phyloP scores from a whole-genome alignment of 2,113 vertebrate genomes.

The Dipodomys merriami region DNA sequence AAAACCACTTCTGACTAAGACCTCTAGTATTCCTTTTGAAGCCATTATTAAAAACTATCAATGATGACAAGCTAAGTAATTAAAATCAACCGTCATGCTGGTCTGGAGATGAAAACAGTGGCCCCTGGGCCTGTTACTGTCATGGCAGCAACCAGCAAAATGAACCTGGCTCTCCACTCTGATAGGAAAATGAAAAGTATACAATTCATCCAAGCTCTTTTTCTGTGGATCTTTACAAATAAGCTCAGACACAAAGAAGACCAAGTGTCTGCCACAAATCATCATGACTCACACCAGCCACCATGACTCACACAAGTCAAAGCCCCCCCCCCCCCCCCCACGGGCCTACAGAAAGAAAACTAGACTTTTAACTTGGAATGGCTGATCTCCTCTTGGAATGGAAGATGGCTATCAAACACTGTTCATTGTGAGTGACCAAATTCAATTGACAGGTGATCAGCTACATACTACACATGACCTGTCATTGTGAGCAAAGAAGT shows the following conservation, averaged over 20 bases:
- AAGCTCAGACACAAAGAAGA: background rate
- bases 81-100: background rate
- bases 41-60: background rate
- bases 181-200: background rate
- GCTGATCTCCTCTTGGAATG: background rate
- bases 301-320: background rate
- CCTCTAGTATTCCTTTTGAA: background rate
- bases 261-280: background rate
- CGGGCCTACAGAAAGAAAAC: background rate
- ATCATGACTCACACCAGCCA: no score
- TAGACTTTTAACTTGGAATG: rapidly evolving
- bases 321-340: rapidly evolving
- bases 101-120: background rate
- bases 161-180: background rate
- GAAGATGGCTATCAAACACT: background rate
- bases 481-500: no score
- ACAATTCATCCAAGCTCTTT: rapidly evolving
- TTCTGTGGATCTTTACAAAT: background rate
- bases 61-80: background rate
- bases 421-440: no score
- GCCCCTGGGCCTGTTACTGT: background rate
- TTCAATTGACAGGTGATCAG: rapidly evolving
- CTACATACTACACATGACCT: no score
- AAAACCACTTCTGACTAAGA: conserved; percentile 45
- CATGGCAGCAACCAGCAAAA: background rate